Evolutionary conservation across 2,888 invertebrate species (phyloP).

Genomic region (Scelioninae gen. 2): DNA sequence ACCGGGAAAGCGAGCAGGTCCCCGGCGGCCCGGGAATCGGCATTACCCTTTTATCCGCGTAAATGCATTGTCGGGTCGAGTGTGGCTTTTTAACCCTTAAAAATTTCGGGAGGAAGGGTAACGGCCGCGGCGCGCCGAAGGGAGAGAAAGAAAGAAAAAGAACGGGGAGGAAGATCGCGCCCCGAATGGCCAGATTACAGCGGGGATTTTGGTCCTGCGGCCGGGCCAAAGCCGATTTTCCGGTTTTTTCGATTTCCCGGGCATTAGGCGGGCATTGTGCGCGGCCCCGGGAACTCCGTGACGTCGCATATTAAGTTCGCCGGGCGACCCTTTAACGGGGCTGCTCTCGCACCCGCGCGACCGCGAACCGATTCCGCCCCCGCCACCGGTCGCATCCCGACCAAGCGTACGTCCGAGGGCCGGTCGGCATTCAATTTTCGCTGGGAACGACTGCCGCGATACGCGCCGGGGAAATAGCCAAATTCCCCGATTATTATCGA

Average conservation of each 20-base stretch:
- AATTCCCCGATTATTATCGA: slow-evolving; percentile 27
- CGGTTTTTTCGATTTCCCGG: slow-evolving; percentile 70
- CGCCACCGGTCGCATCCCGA: slow-evolving; percentile 59
- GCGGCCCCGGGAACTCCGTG: slow-evolving; percentile 65
- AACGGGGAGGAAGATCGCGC: slow-evolving; percentile 64
- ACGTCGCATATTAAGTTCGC: slow-evolving; percentile 72
- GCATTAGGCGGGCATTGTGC: slow-evolving; percentile 72
- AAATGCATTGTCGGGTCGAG: slow-evolving; percentile 73
- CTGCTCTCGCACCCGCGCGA: slow-evolving; percentile 59
- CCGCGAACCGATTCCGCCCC: slow-evolving; percentile 59
- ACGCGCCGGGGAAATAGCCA: slow-evolving; percentile 16
- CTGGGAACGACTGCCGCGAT: slow-evolving; percentile 1
- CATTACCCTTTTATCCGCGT: slow-evolving; percentile 60
- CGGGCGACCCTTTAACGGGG: slow-evolving; percentile 69
- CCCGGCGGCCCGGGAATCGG: slow-evolving; percentile 61
- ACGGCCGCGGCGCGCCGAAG: slow-evolving; percentile 62
- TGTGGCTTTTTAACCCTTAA: slow-evolving; percentile 75
- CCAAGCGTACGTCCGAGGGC: slow-evolving; percentile 59
- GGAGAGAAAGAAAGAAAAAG: slow-evolving; percentile 50
- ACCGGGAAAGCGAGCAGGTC: slow-evolving; percentile 53
- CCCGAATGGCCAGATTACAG: slow-evolving; percentile 74
- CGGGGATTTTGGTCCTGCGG: slow-evolving; percentile 75
- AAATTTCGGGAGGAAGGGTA: slow-evolving; percentile 71
- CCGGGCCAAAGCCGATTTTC: slow-evolving; percentile 74
- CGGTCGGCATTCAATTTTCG: slow-evolving; percentile 61